Conservation (phyloP, 2,113 vertebrate genomes). For the Solea senegalensis region DNA sequence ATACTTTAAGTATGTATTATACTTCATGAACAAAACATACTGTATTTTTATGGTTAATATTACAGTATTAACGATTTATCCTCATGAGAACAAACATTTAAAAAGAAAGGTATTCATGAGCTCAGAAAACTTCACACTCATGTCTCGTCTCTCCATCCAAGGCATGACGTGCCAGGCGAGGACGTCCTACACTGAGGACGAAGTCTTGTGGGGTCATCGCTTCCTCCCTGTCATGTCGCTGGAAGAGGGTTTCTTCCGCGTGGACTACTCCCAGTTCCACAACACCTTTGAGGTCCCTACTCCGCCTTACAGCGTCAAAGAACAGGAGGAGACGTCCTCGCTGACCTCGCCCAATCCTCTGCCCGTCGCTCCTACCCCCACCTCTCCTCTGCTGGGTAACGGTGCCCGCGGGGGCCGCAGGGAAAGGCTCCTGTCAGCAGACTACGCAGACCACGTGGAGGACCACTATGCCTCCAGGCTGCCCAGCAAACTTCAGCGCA, state of each 20-base stretch:
- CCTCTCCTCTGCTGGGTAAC: slow-evolving; percentile 60
- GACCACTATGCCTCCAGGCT: slow-evolving; percentile 76
- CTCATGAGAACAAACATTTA: too few relatives aligned
- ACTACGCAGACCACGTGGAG: slow-evolving; percentile 73
- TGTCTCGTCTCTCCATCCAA: slow-evolving; percentile 43
- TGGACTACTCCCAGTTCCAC: slow-evolving; percentile 92
- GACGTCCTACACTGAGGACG: slow-evolving; percentile 91
- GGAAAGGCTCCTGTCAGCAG: slow-evolving; percentile 82
- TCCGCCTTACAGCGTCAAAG: slow-evolving; percentile 87
- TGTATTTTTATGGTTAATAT: too few relatives aligned
- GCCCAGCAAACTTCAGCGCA: slow-evolving; percentile 85
- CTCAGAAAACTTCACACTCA: not conserved
- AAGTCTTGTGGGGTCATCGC: slow-evolving; percentile 90
- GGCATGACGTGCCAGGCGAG: slow-evolving; percentile 92
- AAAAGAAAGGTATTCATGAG: too few relatives aligned
- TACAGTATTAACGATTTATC: too few relatives aligned
- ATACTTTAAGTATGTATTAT: too few relatives aligned
- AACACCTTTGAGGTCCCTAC: slow-evolving; percentile 89
- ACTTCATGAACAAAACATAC: too few relatives aligned
- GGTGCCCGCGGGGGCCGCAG: slow-evolving; percentile 61
- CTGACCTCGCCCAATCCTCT: slow-evolving; percentile 72
- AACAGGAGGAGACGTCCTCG: slow-evolving; percentile 86
- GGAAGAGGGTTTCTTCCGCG: slow-evolving; percentile 91
- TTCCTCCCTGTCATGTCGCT: slow-evolving; percentile 92
- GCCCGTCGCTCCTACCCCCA: slow-evolving; percentile 61